These are phyloP conservation scores for Tryphoninae sp. DNA, from an alignment of 2,888 invertebrate species.

Conservation along the genomic window DNA sequence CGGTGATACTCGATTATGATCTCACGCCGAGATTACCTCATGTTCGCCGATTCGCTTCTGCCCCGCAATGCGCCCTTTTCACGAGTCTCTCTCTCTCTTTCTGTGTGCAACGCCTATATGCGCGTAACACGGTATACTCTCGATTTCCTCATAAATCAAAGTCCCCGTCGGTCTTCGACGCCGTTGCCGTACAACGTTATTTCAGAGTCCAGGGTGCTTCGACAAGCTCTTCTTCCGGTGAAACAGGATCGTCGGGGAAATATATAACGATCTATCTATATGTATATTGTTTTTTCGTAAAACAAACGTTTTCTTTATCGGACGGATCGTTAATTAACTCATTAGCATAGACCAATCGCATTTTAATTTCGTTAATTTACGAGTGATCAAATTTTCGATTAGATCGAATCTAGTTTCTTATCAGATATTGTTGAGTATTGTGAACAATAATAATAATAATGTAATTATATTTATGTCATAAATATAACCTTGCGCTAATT, in stretches of 20 bases:
- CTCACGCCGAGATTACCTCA: constrained; percentile 70
- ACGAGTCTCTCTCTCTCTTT: constrained; percentile 3
- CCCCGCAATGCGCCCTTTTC: constrained; percentile 13
- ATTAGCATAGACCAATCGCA: constrained; percentile 7
- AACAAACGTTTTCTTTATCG: neutral
- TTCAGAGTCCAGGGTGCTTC: constrained; percentile 18
- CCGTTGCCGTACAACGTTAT: constrained; percentile 56
- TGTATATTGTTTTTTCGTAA: neutral
- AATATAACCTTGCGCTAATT: constrained; percentile 1
- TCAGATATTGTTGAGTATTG: neutral
- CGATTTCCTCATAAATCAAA: constrained; percentile 75
- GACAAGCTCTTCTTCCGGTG: constrained; percentile 40
- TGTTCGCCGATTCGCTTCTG: constrained; percentile 70
- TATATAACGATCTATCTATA: neutral
- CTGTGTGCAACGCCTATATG: neutral
- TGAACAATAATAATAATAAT: constrained; percentile 2
- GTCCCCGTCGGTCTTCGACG: constrained; percentile 58
- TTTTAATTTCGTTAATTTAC: constrained; percentile 1
- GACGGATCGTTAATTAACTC: constrained; percentile 3
- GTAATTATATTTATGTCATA: neutral
- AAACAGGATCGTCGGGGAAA: constrained; percentile 33
- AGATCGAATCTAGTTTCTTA: neutral
- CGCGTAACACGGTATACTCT: constrained; percentile 72
- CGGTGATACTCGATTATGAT: constrained; percentile 72
- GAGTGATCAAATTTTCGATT: neutral